A percentile compares a stretch with the other conserved stretches of the same genome.
Evolutionary conservation across 2,797 vertebrate genomes (phyloP).

Genomic region (Hylomyscus alleni): DNA sequence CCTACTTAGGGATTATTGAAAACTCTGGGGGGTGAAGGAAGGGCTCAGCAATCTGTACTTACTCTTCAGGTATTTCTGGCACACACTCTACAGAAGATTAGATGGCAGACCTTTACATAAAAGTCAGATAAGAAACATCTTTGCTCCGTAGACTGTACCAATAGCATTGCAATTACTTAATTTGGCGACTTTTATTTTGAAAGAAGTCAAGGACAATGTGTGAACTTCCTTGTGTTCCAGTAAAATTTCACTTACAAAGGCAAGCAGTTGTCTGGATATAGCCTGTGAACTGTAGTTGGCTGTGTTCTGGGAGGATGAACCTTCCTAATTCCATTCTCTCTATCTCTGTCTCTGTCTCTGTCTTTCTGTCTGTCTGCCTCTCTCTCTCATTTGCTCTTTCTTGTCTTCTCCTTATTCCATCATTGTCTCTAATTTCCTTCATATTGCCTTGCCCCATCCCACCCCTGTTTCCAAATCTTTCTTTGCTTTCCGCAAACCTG

Average conservation of each 20-base stretch:
- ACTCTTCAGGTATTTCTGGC: not conserved
- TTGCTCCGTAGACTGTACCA: not conserved
- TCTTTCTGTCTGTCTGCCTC: not conserved
- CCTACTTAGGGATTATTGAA: not conserved
- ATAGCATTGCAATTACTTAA: not conserved
- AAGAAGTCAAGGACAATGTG: not conserved
- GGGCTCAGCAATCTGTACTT: not conserved
- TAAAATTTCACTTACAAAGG: not conserved
- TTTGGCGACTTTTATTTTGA: not conserved
- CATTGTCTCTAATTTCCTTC: not conserved
- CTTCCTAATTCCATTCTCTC: not conserved
- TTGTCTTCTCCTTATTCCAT: not conserved
- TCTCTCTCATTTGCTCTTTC: not conserved
- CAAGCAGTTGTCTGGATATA: not conserved
- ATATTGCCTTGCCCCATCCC: too few relatives aligned
- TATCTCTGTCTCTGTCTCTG: not conserved
- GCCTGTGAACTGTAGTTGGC: not conserved
- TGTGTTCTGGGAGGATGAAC: not conserved
- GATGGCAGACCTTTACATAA: not conserved
- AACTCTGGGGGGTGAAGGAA: not conserved
- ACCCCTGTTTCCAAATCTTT: not conserved
- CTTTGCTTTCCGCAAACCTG: not conserved
- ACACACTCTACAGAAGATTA: not conserved
- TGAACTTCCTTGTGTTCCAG: not conserved
- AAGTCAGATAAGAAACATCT: slow-evolving; percentile 11